Percentiles rank a stretch among this genome's conserved stretches.
These are phyloP conservation scores for Coryphaenoides rupestris DNA, from an alignment of 2,113 vertebrate species.

Conservation along the genomic window DNA sequence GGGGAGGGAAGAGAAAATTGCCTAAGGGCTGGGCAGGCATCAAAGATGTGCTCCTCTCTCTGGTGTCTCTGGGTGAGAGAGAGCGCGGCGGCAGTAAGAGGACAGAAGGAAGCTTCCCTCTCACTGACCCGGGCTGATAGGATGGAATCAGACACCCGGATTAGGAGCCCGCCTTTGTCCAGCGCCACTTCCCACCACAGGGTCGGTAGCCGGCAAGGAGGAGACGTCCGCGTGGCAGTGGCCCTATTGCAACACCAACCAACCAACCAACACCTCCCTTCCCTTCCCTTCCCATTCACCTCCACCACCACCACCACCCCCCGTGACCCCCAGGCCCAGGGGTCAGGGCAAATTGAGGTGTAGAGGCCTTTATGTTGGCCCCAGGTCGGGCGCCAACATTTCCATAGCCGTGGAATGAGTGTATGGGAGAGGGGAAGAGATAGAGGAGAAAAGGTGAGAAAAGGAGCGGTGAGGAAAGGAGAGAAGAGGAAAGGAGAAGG, in stretches of 20 bases:
- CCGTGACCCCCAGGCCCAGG: slow-evolving; percentile 61
- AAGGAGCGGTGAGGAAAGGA: no score
- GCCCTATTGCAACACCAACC: slow-evolving; percentile 48
- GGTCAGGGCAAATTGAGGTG: slow-evolving; percentile 53
- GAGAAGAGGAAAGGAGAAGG: slow-evolving; percentile 33
- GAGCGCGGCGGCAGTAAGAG: slow-evolving; percentile 54
- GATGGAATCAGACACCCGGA: slow-evolving; percentile 79
- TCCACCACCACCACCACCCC: slow-evolving; percentile 21
- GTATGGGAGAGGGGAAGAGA: slow-evolving; percentile 20
- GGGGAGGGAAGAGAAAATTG: slow-evolving; percentile 6
- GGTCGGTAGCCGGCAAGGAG: slow-evolving; percentile 69
- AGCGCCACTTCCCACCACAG: slow-evolving; percentile 72
- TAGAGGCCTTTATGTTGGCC: not conserved
- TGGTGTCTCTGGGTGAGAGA: slow-evolving; percentile 66
- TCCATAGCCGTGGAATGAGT: no score
- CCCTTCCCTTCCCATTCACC: not conserved
- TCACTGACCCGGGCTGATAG: slow-evolving; percentile 73
- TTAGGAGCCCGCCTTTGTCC: slow-evolving; percentile 74
- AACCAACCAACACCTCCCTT: not conserved
- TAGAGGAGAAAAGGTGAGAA: slow-evolving; percentile 32
- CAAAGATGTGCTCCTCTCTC: slow-evolving; percentile 70
- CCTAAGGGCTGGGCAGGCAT: slow-evolving; percentile 72
- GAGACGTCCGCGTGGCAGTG: slow-evolving; percentile 62
- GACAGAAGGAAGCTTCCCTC: slow-evolving; percentile 73
- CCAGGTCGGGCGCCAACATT: no score